These are phyloP conservation scores for Bedellia somnulentella DNA, from an alignment of 2,888 invertebrate species.

Conservation along the genomic window DNA sequence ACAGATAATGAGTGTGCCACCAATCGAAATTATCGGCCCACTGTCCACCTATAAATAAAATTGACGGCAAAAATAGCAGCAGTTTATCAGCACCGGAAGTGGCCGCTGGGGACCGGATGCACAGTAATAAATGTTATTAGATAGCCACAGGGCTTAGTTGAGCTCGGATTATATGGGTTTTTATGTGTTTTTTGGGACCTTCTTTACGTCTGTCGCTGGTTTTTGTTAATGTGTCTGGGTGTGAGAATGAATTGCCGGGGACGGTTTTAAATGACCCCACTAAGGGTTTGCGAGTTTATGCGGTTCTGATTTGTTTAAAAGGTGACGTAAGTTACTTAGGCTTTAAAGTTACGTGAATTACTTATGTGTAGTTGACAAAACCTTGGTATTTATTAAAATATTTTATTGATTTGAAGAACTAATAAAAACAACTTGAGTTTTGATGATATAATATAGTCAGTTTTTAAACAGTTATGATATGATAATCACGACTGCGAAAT, in stretches of 20 bases:
- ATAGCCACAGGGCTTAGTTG: conserved; percentile 58
- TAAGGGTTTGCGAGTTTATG: no score
- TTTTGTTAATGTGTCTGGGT: conserved; percentile 59
- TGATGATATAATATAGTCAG: no score
- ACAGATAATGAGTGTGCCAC: conserved; percentile 32
- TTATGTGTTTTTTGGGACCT: conserved; percentile 37
- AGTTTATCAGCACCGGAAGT: conserved; percentile 59
- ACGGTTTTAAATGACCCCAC: conserved; percentile 27
- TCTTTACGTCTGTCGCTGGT: conserved; percentile 31
- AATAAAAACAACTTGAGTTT: no score
- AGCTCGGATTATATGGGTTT: conserved; percentile 32
- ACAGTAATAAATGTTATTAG: conserved; percentile 60
- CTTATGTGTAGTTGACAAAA: no score
- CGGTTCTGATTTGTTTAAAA: no score
- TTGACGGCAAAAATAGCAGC: conserved; percentile 58
- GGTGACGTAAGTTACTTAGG: neutral
- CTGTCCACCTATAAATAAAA: conserved; percentile 56
- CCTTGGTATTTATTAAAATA: no score
- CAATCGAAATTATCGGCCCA: conserved; percentile 43
- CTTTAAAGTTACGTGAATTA: no score
- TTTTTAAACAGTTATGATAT: no score
- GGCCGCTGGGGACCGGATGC: conserved; percentile 52
- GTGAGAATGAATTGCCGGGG: conserved; percentile 43
- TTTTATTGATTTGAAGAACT: no score
- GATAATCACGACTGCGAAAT: no score